Evolutionary conservation across 2,797 vertebrate species (phyloP).

Genomic region (Acipenser ruthenus): DNA sequence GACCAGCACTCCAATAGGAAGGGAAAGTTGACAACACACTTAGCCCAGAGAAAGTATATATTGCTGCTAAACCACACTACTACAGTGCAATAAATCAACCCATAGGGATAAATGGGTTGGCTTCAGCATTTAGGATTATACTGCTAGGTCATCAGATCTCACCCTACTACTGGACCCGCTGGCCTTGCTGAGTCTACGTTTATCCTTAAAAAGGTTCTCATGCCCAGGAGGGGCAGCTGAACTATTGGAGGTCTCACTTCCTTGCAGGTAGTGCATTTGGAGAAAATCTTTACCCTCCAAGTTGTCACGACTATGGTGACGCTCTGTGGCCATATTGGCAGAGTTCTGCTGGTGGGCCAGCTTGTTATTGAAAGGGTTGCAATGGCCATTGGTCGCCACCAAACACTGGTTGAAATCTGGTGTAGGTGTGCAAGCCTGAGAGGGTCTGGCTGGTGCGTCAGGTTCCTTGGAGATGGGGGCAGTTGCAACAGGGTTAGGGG

Average conservation of each 20-base stretch:
- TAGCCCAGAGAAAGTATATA: no score
- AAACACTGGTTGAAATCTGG: conserved; percentile 86
- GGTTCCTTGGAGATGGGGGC: conserved; percentile 31
- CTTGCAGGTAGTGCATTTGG: conserved; percentile 63
- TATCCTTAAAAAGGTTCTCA: conserved; percentile 60
- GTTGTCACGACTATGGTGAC: conserved; percentile 58
- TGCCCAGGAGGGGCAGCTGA: conserved; percentile 44
- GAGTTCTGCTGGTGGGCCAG: conserved; percentile 87
- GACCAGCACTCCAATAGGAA: no score
- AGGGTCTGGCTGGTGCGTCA: conserved; percentile 24
- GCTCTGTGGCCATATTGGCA: conserved; percentile 76
- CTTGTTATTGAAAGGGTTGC: conserved; percentile 75
- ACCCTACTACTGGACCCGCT: conserved; percentile 79
- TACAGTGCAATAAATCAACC: neutral
- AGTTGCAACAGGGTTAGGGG: conserved; percentile 19
- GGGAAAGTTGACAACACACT: no score
- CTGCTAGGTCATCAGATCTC: conserved; percentile 78
- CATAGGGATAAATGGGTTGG: neutral
- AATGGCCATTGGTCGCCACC: conserved; percentile 46
- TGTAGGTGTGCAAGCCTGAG: conserved; percentile 71
- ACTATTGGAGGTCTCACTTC: conserved; percentile 43
- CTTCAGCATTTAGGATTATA: conserved; percentile 46
- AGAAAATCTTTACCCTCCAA: conserved; percentile 61
- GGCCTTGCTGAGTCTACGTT: conserved; percentile 78
- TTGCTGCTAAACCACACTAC: neutral